Evolutionary conservation across 1,140 invertebrate genomes (phyloP).

Genomic region (Megalopta genalis): DNA sequence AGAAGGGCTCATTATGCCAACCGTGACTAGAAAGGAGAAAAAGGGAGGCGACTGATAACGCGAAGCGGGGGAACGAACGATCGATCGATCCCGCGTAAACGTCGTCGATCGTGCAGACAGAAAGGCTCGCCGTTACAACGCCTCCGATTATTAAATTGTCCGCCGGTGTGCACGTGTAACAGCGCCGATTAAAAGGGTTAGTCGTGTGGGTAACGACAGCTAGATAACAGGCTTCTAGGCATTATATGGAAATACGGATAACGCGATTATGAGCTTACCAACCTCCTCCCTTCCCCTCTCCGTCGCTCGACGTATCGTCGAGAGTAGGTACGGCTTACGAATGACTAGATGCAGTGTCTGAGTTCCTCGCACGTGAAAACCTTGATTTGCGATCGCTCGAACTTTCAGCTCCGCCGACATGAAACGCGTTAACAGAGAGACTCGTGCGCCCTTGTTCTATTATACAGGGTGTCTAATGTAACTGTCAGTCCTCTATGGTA

Average conservation of each 20-base stretch:
- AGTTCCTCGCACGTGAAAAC: constrained; percentile 29
- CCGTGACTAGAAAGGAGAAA: not conserved
- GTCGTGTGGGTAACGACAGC: constrained; percentile 45
- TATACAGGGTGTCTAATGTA: too few species aligned
- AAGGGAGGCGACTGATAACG: not conserved
- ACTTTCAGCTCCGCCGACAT: too few species aligned
- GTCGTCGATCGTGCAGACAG: not conserved
- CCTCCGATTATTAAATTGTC: constrained; percentile 52
- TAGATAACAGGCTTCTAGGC: constrained; percentile 56
- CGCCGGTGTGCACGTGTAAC: constrained; percentile 4
- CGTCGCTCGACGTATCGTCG: constrained; percentile 34
- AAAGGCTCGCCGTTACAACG: constrained; percentile 20
- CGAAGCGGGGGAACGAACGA: not conserved
- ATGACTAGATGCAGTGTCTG: not conserved
- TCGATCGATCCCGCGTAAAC: constrained; percentile 2
- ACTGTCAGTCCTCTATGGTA: too few species aligned
- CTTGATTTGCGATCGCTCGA: constrained; percentile 16
- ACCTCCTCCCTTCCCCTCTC: too few species aligned
- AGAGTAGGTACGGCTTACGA: constrained; percentile 39
- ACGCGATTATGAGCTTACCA: constrained; percentile 62
- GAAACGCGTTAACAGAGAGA: not conserved
- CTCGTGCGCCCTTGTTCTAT: not conserved
- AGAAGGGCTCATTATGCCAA: not conserved
- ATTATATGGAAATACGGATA: constrained; percentile 63
- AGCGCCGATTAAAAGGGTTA: constrained; percentile 51